Evolutionary conservation across 2,888 invertebrate species (phyloP).

Genomic region (Deroplatys truncata): DNA sequence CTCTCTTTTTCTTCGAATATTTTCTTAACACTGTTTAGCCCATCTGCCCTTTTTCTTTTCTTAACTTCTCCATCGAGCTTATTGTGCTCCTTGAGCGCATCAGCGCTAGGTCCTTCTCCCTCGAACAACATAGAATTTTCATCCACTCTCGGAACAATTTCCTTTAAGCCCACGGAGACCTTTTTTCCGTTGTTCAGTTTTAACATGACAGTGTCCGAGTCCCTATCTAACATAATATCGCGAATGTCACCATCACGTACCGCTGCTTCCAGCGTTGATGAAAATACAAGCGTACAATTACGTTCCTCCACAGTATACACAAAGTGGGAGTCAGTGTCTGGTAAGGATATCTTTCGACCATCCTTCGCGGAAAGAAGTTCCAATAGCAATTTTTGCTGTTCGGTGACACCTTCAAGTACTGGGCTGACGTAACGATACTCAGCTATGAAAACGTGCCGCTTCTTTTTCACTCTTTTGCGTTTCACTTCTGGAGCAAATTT

Average conservation of each 20-base stretch:
- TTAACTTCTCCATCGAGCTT: conserved; percentile 48
- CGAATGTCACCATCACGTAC: conserved; percentile 72
- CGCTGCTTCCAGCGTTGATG: conserved; percentile 69
- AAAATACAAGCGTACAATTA: conserved; percentile 69
- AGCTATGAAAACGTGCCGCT: conserved; percentile 61
- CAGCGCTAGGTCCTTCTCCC: conserved; percentile 61
- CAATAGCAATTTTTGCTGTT: conserved; percentile 54
- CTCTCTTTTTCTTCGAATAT: conserved; percentile 75
- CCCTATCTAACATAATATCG: conserved; percentile 72
- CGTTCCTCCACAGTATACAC: conserved; percentile 73
- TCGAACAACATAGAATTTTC: conserved; percentile 56
- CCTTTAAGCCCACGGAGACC: conserved; percentile 67
- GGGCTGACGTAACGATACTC: conserved; percentile 75
- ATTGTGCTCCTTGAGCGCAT: conserved; percentile 45
- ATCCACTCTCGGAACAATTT: conserved; percentile 51
- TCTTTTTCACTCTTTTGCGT: conserved; percentile 48
- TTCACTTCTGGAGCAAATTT: conserved; percentile 44
- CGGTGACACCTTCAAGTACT: conserved; percentile 62
- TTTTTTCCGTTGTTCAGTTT: conserved; percentile 69
- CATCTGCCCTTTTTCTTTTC: conserved; percentile 46
- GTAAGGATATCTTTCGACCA: conserved; percentile 39
- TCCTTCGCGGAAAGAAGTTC: conserved; percentile 29
- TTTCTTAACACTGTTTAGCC: conserved; percentile 61
- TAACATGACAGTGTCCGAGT: conserved; percentile 68
- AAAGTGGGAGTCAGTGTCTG: conserved; percentile 56